These are phyloP conservation scores for Lepidochitona cinerea DNA, from an alignment of 2,888 invertebrate species.

Conservation along the genomic window DNA sequence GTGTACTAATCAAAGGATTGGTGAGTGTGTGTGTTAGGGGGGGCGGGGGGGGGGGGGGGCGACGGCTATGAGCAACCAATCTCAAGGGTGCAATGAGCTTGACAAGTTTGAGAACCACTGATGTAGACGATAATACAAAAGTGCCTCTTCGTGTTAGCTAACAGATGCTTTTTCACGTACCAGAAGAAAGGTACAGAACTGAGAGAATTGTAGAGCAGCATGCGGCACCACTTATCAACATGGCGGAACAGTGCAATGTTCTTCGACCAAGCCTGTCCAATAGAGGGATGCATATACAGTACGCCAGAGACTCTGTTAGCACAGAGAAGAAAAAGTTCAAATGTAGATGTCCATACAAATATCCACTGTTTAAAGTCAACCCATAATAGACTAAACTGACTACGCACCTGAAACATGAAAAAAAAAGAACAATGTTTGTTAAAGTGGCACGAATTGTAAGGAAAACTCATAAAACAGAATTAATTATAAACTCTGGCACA, in stretches of 20 bases:
- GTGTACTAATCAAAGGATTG: no score
- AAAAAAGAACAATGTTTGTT: not conserved
- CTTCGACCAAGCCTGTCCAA: slow-evolving; percentile 83
- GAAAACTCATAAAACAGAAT: no score
- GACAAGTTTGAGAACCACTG: no score
- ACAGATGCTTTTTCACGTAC: no score
- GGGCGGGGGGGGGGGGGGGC: no score
- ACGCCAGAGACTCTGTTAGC: slow-evolving; percentile 83
- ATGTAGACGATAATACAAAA: no score
- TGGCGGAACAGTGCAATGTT: slow-evolving; percentile 77
- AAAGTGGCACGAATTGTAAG: no score
- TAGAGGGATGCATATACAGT: slow-evolving; percentile 74
- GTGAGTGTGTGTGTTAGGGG: no score
- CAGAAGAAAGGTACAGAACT: not conserved
- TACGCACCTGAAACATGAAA: slow-evolving; percentile 77
- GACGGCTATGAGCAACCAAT: no score
- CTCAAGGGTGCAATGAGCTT: no score
- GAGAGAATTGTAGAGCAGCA: not conserved
- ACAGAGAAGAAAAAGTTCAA: slow-evolving; percentile 83
- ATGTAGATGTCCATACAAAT: slow-evolving; percentile 80
- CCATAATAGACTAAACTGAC: slow-evolving; percentile 85
- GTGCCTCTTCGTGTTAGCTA: no score
- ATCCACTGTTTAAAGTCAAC: slow-evolving; percentile 82
- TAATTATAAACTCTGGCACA: no score
- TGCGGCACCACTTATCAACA: slow-evolving; percentile 22